These are phyloP conservation scores for Heteractis magnifica DNA, from an alignment of 92 coral and sea anemone species.

Conservation along the genomic window DNA sequence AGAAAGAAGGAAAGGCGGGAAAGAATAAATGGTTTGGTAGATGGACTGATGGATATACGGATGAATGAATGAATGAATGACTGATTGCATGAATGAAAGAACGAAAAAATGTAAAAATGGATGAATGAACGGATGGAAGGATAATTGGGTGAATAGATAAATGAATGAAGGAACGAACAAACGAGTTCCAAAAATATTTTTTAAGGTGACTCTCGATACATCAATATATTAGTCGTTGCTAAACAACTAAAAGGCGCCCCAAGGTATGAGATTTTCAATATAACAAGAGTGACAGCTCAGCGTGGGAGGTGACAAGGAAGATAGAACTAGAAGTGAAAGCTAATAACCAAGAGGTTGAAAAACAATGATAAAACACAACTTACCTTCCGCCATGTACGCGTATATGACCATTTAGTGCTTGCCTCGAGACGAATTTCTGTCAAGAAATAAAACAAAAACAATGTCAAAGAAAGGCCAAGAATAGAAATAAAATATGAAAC, in stretches of 20 bases:
- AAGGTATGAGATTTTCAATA: slow-evolving; percentile 11
- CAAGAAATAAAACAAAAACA: slow-evolving; percentile 2
- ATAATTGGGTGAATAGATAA: not conserved
- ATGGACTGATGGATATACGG: too few relatives aligned
- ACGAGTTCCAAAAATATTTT: not conserved
- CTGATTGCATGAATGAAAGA: too few relatives aligned
- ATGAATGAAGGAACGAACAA: not conserved
- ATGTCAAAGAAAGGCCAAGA: not conserved
- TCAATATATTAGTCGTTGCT: not conserved
- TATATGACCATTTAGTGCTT: slow-evolving; percentile 97
- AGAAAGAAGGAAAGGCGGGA: not conserved
- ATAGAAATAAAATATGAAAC: not conserved
- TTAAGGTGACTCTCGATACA: slow-evolving; percentile 17
- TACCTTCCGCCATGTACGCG: slow-evolving; percentile 99
- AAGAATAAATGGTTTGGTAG: too few relatives aligned
- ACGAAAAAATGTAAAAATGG: not conserved
- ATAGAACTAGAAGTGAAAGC: not conserved
- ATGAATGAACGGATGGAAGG: slow-evolving; percentile 7
- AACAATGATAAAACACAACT: not conserved
- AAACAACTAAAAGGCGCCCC: slow-evolving; percentile 13
- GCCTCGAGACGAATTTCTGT: slow-evolving; percentile 97
- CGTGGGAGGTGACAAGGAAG: not conserved
- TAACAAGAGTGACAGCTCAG: not conserved
- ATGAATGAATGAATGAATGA: too few relatives aligned
- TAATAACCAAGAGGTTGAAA: not conserved